Evolutionary conservation across 2,113 vertebrate species (phyloP).

Genomic region (Peromyscus californicus): DNA sequence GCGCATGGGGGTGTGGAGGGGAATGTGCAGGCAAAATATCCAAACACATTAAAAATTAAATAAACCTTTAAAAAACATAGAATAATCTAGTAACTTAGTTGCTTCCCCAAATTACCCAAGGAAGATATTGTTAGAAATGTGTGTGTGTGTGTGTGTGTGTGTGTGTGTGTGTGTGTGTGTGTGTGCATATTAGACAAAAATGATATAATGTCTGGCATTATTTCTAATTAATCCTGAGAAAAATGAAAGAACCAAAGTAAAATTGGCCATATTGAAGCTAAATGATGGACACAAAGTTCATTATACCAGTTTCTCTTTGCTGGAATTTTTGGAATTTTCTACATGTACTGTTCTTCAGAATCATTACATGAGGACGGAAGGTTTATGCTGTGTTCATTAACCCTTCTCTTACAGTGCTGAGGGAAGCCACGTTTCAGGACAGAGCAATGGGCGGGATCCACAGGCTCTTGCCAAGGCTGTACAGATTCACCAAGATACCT

Average conservation of each 20-base stretch:
- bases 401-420: constrained; percentile 91
- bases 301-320: constrained; percentile 15
- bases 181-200: constrained; percentile 12
- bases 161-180: neutral
- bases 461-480: constrained; percentile 99
- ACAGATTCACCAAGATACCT: constrained; percentile 99
- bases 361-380: constrained; percentile 41
- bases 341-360: constrained; percentile 25
- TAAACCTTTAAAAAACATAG: neutral
- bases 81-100: constrained; percentile 21
- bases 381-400: constrained; percentile 70
- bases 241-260: constrained; percentile 23
- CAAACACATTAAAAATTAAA: neutral
- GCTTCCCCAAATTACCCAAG: constrained; percentile 38
- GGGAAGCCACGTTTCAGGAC: constrained; percentile 99
- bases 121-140: constrained; percentile 23
- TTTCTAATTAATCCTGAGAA: constrained; percentile 50
- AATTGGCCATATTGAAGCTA: constrained; percentile 39
- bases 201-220: constrained; percentile 7
- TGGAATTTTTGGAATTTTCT: constrained; percentile 39
- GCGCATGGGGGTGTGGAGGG: too few species aligned
- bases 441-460: constrained; percentile 98
- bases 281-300: neutral
- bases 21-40: neutral
- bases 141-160: neutral